Evolutionary conservation across 2,888 invertebrate genomes (phyloP).

Genomic region (Ormyrus thymus): DNA sequence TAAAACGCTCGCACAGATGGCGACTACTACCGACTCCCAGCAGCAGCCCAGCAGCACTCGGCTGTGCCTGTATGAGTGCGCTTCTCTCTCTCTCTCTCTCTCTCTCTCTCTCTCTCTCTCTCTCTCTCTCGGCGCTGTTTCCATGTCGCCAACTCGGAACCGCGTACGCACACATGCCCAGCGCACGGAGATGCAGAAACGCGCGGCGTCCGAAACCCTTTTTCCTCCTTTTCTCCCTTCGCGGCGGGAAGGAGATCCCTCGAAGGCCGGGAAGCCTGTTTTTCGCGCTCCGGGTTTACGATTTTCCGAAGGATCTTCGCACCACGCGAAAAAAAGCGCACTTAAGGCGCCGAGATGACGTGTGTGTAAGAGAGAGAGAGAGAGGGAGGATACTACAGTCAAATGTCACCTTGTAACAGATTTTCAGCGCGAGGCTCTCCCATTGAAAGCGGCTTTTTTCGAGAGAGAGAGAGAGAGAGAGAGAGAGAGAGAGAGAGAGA

Average conservation of each 20-base stretch:
- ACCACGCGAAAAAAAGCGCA: conserved; percentile 14
- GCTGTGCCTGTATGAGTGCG: not conserved
- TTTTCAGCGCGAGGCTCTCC: conserved; percentile 46
- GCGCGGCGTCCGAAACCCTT: not conserved
- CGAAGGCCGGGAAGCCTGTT: conserved; percentile 47
- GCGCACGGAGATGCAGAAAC: not conserved
- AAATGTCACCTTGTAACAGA: conserved; percentile 58
- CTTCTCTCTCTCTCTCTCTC: conserved; percentile 20
- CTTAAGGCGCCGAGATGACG: conserved; percentile 33
- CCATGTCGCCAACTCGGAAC: conserved; percentile 14
- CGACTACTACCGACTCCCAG: conserved; percentile 51
- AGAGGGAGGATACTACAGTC: conserved; percentile 43
- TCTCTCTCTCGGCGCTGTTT: conserved; percentile 17
- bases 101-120: conserved; percentile 5
- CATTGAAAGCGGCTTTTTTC: not conserved
- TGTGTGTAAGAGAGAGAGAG: conserved; percentile 22
- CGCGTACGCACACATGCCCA: not conserved
- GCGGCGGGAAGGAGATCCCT: conserved; percentile 35
- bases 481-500: too few species aligned
- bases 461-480: too few species aligned
- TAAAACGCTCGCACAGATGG: conserved; percentile 56
- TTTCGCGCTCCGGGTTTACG: not conserved
- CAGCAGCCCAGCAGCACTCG: not conserved
- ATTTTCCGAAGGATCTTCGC: conserved; percentile 18
- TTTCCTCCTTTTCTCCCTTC: conserved; percentile 1